Evolutionary conservation across 2,797 vertebrate genomes (phyloP).

Genomic region (Lutjanus argentimaculatus): DNA sequence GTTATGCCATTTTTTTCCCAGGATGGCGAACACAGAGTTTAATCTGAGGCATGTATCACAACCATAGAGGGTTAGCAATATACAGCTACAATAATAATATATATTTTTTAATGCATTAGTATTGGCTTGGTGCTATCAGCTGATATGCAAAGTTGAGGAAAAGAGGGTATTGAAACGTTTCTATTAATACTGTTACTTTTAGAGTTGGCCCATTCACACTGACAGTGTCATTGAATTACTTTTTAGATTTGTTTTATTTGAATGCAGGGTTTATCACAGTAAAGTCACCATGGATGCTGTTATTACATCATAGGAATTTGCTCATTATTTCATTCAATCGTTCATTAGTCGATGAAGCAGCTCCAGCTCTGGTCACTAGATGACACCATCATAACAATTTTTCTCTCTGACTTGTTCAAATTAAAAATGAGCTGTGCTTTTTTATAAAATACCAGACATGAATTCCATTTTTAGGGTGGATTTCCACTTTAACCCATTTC

Average conservation of each 20-base stretch:
- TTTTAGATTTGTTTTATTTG: neutral
- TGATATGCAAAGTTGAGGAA: no score
- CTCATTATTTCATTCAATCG: neutral
- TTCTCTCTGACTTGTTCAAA: neutral
- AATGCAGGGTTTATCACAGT: neutral
- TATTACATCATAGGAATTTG: neutral
- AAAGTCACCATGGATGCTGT: neutral
- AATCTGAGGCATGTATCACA: no score
- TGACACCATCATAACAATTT: slow-evolving; percentile 14
- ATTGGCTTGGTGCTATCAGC: no score
- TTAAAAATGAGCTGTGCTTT: neutral
- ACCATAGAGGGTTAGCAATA: no score
- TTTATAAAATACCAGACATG: neutral
- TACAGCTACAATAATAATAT: no score
- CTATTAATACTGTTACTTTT: neutral
- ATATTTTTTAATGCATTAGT: no score
- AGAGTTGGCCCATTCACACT: neutral
- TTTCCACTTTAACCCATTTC: slow-evolving; percentile 25
- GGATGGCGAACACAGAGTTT: no score
- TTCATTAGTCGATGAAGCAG: neutral
- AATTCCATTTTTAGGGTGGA: slow-evolving; percentile 7
- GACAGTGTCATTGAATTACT: neutral
- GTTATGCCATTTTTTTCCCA: no score
- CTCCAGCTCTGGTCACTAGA: slow-evolving; percentile 26
- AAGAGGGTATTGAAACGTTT: no score